Evolutionary conservation across 1,140 invertebrate species (phyloP).

Genomic region (Drosophila bipectinata): DNA sequence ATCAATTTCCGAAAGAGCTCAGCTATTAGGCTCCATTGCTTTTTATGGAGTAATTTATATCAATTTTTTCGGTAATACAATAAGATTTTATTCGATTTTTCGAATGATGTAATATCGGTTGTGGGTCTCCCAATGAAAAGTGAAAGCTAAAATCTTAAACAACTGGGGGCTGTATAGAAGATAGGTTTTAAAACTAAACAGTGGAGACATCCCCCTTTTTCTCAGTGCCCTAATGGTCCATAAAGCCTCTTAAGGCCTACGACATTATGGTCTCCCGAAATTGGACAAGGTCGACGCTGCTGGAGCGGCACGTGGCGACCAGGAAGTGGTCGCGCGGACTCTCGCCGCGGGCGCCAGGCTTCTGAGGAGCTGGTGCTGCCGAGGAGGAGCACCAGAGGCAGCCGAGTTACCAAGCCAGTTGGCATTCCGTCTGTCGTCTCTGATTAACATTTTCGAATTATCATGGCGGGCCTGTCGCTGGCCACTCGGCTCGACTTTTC

Average conservation of each 20-base stretch:
- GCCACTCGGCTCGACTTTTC: not conserved
- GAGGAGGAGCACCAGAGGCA: not conserved
- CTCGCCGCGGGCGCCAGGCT: not conserved
- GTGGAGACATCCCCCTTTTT: not conserved
- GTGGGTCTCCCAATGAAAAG: not conserved
- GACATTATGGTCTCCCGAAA: conserved; percentile 1
- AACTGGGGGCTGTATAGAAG: not conserved
- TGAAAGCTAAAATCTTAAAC: not conserved
- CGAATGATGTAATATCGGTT: not conserved
- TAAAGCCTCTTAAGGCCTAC: not conserved
- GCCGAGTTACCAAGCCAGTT: conserved; percentile 21
- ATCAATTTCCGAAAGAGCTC: not conserved
- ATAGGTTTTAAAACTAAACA: not conserved
- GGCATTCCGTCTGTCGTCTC: conserved; percentile 17
- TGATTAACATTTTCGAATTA: conserved; percentile 71
- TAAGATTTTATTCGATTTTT: no score
- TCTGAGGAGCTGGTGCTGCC: not conserved
- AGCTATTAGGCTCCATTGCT: not conserved
- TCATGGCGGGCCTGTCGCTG: conserved; percentile 49
- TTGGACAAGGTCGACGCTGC: conserved; percentile 14
- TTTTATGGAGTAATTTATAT: not conserved
- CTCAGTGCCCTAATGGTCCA: not conserved
- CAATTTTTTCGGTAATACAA: conserved; percentile 1
- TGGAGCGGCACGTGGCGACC: conserved; percentile 22
- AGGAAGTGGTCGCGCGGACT: conserved; percentile 11